These are phyloP conservation scores for Ptychoptera contaminata DNA, from an alignment of 2,888 invertebrate species.

Conservation along the genomic window DNA sequence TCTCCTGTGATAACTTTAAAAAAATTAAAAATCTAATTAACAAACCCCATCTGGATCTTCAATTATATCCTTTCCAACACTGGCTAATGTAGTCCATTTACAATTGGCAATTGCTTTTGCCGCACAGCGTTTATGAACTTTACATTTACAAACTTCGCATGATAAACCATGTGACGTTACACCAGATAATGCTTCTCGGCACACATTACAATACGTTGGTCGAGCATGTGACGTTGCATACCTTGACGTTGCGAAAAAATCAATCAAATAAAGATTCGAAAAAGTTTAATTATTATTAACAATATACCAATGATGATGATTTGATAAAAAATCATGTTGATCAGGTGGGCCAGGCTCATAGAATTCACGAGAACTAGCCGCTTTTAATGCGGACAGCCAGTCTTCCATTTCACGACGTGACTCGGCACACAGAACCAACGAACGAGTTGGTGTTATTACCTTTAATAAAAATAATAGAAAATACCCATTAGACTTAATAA, in stretches of 20 bases:
- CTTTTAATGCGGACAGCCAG: slow-evolving; percentile 72
- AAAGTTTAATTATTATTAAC: neutral
- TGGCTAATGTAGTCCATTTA: slow-evolving; percentile 94
- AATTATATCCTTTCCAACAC: slow-evolving; percentile 86
- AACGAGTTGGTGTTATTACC: slow-evolving; percentile 64
- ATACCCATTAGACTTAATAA: neutral
- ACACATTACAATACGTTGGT: slow-evolving; percentile 94
- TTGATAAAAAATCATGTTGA: slow-evolving; percentile 49
- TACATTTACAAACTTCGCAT: slow-evolving; percentile 95
- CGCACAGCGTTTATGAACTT: slow-evolving; percentile 91
- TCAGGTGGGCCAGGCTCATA: slow-evolving; percentile 39
- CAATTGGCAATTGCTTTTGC: slow-evolving; percentile 85
- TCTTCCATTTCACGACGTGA: slow-evolving; percentile 80
- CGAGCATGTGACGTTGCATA: slow-evolving; percentile 88
- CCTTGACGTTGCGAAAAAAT: slow-evolving; percentile 23
- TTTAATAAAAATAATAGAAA: slow-evolving; percentile 19
- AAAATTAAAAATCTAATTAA: slow-evolving; percentile 4
- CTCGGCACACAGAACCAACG: slow-evolving; percentile 64
- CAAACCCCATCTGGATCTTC: slow-evolving; percentile 83
- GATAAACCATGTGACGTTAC: slow-evolving; percentile 92
- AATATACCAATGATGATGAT: slow-evolving; percentile 50
- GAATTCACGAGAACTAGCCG: slow-evolving; percentile 38
- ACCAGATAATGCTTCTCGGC: slow-evolving; percentile 81
- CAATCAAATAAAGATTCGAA: neutral
- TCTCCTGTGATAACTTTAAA: neutral